Conservation (phyloP, 92 coral and sea anemone genomes). For the Epizoanthus rinbou region DNA sequence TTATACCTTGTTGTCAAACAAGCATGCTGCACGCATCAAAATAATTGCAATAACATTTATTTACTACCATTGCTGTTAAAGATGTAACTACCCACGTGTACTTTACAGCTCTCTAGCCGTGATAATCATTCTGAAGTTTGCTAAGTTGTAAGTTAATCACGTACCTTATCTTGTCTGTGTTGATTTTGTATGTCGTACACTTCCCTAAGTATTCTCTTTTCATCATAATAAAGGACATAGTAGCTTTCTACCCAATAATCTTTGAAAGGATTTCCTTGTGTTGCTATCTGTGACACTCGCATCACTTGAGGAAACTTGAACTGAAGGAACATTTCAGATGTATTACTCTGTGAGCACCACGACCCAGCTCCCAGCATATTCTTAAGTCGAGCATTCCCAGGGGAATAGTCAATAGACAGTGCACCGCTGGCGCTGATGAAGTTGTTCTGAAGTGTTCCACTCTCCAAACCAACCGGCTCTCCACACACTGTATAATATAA, state of each 20-base stretch:
- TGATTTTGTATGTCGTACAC: background rate
- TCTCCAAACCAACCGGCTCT: constrained; percentile 15
- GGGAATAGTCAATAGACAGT: background rate
- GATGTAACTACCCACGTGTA: no score
- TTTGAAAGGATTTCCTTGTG: constrained; percentile 35
- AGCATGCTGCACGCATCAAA: no score
- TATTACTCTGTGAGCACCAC: background rate
- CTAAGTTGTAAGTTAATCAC: no score
- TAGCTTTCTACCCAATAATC: constrained; percentile 18
- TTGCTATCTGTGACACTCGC: constrained; percentile 44
- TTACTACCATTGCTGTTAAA: no score
- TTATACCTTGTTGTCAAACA: no score
- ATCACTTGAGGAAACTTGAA: constrained; percentile 19
- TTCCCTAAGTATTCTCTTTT: background rate
- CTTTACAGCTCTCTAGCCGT: no score
- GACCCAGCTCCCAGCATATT: constrained; percentile 1
- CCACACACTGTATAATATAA: background rate
- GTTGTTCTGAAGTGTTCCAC: background rate
- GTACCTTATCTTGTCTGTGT: background rate
- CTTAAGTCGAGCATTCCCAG: background rate
- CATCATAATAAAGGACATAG: background rate
- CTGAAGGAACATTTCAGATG: background rate
- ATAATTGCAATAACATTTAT: no score
- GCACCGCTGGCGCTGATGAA: background rate
- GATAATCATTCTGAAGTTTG: background rate